Base-by-base conservation (phyloP, 2,797 vertebrate genomes). In the Sphaeramia orbicularis region DNA sequence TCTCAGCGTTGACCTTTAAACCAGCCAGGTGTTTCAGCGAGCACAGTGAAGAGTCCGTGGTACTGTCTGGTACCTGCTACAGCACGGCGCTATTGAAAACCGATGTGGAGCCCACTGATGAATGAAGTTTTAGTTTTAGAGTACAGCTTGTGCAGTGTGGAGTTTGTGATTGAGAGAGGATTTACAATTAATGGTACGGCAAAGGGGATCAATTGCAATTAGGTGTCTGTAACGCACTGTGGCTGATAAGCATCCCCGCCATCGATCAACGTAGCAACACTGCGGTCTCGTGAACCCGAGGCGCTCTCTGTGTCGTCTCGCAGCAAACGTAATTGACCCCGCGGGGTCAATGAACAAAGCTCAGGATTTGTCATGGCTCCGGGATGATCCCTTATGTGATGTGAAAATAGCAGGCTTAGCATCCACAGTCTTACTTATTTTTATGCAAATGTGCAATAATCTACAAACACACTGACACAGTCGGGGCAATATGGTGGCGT, bases 181-280 rank as follows among this genome's bases (percentile, higher is more conserved):
- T 89, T 90, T 80, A 89, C 85, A 90, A 93, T 93, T 92, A 92
- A 94, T 92, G 87, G 83, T 89, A 86, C 87, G 86, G 83, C 81
- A 82, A 86, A 74, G 36, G 44, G 69, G 72, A 94, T 94, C 91
- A 90, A 94, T 93, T 93, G 93, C 90, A 93, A 93, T 94, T 93
- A 94, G 88, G 86, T 83, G 86, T 89, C 76, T 89, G 89, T 92
- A 91, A 89, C 90, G 83, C 90, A 84, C 68, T 62, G 82, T 14
- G 82, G 79, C 86, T 84, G 92, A 94, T 94, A 92, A 93, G 89
- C 90, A 86, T 88, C 83, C 66, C 50, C 10, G 48, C 69, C 88
- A 92, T 94, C 77, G 89, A 93, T 93, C 91, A 91, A 70, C 50
- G 47, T 71, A 71, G 76, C 80, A 74, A 56, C 76, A 38, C 74